These are phyloP conservation scores for Regulus satrapa DNA, from an alignment of 2,113 vertebrate genomes.

Conservation along the genomic window DNA sequence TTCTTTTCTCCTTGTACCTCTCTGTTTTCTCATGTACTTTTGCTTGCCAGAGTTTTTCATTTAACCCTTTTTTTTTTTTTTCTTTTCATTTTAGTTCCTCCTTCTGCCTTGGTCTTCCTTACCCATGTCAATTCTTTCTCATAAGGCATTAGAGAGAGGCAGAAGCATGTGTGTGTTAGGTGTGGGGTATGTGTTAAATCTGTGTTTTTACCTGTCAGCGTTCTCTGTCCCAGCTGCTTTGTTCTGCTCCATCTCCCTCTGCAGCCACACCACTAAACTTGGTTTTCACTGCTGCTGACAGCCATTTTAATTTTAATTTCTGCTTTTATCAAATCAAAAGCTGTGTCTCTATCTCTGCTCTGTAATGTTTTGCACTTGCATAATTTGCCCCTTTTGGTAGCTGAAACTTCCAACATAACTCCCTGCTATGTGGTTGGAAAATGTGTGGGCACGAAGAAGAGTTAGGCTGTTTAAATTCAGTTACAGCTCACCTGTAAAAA, in stretches of 20 bases:
- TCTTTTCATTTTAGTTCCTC: background rate
- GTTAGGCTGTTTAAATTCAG: background rate
- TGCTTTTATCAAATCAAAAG: background rate
- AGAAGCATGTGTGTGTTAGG: background rate
- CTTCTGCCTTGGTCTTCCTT: background rate
- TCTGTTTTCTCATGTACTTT: background rate
- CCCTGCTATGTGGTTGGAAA: background rate
- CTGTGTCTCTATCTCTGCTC: background rate
- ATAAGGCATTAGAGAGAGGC: background rate
- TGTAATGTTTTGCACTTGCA: background rate
- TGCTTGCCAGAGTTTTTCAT: background rate
- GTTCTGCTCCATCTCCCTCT: background rate
- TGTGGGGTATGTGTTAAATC: background rate
- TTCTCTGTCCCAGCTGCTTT: background rate
- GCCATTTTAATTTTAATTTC: background rate
- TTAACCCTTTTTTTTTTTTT: background rate
- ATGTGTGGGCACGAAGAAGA: background rate
- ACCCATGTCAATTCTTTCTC: background rate
- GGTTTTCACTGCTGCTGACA: background rate
- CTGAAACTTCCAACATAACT: background rate
- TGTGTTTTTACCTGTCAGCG: background rate
- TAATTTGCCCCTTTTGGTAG: background rate
- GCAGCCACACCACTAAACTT: background rate
- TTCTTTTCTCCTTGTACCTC: background rate
- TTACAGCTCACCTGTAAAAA: background rate